Evolutionary conservation across 2,113 vertebrate species (phyloP).

Genomic region (Holacanthus passer): DNA sequence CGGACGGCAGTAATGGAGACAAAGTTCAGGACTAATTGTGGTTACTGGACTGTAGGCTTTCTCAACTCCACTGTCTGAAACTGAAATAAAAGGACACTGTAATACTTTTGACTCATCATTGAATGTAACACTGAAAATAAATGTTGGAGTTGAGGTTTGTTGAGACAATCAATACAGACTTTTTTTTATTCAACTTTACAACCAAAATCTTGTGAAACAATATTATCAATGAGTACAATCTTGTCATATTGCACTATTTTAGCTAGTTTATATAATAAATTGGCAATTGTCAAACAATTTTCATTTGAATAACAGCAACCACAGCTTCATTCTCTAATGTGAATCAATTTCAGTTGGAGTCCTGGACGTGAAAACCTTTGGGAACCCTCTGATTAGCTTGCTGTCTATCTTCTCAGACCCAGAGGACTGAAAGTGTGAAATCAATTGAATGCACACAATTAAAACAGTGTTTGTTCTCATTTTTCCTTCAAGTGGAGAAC

Average conservation of each 20-base stretch:
- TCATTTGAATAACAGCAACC: slow-evolving; percentile 8
- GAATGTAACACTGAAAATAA: slow-evolving; percentile 50
- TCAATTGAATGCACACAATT: background rate
- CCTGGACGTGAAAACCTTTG: slow-evolving; percentile 35
- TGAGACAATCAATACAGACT: background rate
- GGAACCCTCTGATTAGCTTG: background rate
- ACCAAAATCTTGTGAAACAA: background rate
- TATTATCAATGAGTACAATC: too few species aligned
- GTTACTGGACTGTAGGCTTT: slow-evolving; percentile 19
- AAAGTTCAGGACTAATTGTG: slow-evolving; percentile 46
- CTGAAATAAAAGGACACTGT: slow-evolving; percentile 12
- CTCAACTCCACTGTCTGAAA: slow-evolving; percentile 7
- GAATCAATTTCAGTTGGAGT: slow-evolving; percentile 2
- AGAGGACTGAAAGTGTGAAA: background rate
- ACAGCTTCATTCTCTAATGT: background rate
- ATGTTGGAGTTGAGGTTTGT: background rate
- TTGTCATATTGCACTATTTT: background rate
- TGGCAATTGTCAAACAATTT: background rate
- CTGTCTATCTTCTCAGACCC: background rate
- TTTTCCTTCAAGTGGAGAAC: slow-evolving; percentile 12
- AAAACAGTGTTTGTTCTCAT: slow-evolving; percentile 12
- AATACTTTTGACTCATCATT: slow-evolving; percentile 67
- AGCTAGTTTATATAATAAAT: background rate
- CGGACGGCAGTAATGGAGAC: slow-evolving; percentile 66
- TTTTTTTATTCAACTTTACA: background rate